A percentile compares a stretch with the other conserved stretches of the same genome.
phyloP scores from a whole-genome alignment of 2,113 vertebrate species.

The Eretmochelys imbricata region DNA sequence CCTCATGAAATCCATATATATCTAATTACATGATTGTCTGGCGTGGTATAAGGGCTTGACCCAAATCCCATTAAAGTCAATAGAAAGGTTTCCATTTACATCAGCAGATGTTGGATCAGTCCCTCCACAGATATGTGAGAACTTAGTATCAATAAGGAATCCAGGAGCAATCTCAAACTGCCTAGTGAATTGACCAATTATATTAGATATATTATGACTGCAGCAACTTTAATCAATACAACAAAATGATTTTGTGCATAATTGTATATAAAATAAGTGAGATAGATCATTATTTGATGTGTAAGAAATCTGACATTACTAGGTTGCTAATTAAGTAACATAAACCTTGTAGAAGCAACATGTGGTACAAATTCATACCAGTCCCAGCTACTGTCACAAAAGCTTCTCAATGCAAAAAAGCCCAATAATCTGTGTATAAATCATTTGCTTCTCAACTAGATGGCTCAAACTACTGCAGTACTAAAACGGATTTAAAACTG shows the following conservation, averaged over 20 bases:
- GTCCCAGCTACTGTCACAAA: neutral
- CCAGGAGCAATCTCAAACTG: neutral
- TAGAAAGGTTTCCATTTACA: neutral
- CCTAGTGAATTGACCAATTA: neutral
- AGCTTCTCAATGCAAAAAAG: neutral
- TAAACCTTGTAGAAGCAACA: neutral
- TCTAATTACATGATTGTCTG: neutral
- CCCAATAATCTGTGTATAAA: neutral
- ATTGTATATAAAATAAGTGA: neutral
- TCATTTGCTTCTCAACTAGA: neutral
- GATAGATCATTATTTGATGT: neutral
- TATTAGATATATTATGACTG: neutral
- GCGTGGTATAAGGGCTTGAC: neutral
- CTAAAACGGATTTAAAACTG: neutral
- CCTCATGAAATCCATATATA: neutral
- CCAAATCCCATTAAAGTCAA: neutral
- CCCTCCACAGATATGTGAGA: neutral
- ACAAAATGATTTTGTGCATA: neutral
- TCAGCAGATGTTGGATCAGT: neutral
- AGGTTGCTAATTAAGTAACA: neutral
- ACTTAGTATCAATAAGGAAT: neutral
- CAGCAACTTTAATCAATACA: neutral
- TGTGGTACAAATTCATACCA: neutral
- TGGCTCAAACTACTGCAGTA: neutral
- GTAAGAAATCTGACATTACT: neutral